phyloP scores from a whole-genome alignment of 2,113 vertebrate genomes.

The Fukomys damarensis region DNA sequence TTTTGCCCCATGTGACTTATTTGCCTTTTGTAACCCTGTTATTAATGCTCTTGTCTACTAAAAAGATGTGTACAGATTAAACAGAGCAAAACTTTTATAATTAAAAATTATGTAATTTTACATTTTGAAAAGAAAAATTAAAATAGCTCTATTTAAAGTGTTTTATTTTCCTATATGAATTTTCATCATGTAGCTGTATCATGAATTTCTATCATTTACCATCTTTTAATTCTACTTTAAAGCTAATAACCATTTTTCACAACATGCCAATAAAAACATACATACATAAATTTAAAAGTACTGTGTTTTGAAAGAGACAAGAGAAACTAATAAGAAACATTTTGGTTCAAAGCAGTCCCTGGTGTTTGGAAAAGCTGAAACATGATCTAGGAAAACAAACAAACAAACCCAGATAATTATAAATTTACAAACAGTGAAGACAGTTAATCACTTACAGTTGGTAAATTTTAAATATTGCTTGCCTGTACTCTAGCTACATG shows the following conservation, averaged over 20 bases:
- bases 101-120: neutral
- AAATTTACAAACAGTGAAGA: conserved; percentile 64
- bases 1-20: neutral
- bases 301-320: neutral
- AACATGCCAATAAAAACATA: neutral
- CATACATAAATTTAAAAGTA: neutral
- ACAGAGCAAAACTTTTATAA: neutral
- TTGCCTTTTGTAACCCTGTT: neutral
- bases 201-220: neutral
- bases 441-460: conserved; percentile 70
- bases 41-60: neutral
- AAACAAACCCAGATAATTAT: conserved; percentile 51
- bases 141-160: neutral
- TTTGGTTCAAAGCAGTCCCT: neutral
- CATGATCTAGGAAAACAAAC: conserved; percentile 39
- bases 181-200: neutral
- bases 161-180: neutral
- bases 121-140: neutral
- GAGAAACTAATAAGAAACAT: neutral
- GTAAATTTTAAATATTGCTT: conserved; percentile 74
- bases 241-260: neutral
- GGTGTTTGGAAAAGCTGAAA: conserved; percentile 2
- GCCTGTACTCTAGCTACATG: conserved; percentile 64
- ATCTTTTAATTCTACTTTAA: neutral
- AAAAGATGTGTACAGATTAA: neutral